Percentiles rank a stretch among this genome's conserved stretches.
Evolutionary conservation across 2,888 invertebrate genomes (phyloP).

Genomic region (Nipponacmea schrenckii): DNA sequence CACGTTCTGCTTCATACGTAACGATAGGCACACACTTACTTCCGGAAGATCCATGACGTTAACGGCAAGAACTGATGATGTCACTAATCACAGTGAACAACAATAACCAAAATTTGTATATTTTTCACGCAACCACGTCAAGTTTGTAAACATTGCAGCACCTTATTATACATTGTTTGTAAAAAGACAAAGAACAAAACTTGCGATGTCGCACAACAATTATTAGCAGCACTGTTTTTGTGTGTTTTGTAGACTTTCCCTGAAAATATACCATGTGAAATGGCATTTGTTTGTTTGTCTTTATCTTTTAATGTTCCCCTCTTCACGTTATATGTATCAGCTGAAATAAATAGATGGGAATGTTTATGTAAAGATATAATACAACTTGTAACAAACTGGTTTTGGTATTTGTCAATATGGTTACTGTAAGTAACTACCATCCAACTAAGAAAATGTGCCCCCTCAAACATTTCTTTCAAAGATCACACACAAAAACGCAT

Average conservation of each 20-base stretch:
- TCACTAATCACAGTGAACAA: background rate
- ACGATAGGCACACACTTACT: too few species aligned
- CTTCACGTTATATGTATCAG: slow-evolving; percentile 1
- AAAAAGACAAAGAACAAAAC: background rate
- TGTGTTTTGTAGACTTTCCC: background rate
- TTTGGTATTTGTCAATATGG: background rate
- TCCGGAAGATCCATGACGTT: too few species aligned
- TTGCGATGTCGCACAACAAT: background rate
- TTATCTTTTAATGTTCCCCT: background rate
- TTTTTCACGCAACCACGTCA: background rate
- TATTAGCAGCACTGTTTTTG: background rate
- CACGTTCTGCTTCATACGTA: too few species aligned
- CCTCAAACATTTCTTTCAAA: background rate
- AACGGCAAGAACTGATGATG: slow-evolving; percentile 4
- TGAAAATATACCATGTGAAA: slow-evolving; percentile 1
- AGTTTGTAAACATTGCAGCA: background rate
- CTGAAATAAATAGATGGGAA: background rate
- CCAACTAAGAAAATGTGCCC: background rate
- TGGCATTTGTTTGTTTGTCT: background rate
- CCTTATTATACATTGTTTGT: background rate
- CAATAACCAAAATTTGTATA: background rate
- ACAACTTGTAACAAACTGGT: too few species aligned
- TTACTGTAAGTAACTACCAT: too few species aligned
- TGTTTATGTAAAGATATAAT: too few species aligned
- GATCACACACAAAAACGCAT: too few species aligned